These are phyloP conservation scores for Craniophora ligustri DNA, from an alignment of 2,888 invertebrate genomes.

Conservation along the genomic window DNA sequence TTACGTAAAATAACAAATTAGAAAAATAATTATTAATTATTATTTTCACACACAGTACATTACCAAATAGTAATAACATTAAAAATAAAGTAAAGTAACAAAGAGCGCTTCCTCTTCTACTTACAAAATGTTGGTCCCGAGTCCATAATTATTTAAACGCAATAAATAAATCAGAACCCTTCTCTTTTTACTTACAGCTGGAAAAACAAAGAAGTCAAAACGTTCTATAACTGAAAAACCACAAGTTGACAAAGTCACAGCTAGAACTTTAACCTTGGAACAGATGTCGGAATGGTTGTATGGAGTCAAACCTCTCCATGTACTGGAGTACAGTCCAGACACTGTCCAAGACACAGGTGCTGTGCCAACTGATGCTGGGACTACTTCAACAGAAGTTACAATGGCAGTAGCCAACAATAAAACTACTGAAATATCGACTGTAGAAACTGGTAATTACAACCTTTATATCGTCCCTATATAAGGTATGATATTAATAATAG, in stretches of 20 bases:
- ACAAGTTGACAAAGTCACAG: not conserved
- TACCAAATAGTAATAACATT: no score
- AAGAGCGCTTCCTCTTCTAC: no score
- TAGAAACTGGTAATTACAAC: slow-evolving; percentile 12
- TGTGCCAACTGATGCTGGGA: not conserved
- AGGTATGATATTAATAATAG: no score
- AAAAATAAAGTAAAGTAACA: no score
- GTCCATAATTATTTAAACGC: no score
- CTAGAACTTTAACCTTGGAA: slow-evolving; percentile 37
- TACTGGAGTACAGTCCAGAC: not conserved
- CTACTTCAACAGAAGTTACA: not conserved
- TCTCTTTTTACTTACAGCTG: slow-evolving; percentile 31
- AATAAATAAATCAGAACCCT: not conserved
- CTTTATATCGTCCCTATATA: no score
- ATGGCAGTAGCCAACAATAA: not conserved
- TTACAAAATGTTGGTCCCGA: no score
- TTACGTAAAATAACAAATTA: no score
- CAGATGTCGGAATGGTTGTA: slow-evolving; percentile 64
- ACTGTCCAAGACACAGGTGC: not conserved
- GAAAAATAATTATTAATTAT: no score
- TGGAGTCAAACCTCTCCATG: slow-evolving; percentile 34
- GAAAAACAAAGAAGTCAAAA: slow-evolving; percentile 41
- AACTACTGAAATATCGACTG: not conserved
- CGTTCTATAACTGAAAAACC: slow-evolving; percentile 43
- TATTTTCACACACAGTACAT: no score